Evolutionary conservation across 2,797 vertebrate genomes (phyloP).

Genomic region (Paramormyrops hopkinsi): DNA sequence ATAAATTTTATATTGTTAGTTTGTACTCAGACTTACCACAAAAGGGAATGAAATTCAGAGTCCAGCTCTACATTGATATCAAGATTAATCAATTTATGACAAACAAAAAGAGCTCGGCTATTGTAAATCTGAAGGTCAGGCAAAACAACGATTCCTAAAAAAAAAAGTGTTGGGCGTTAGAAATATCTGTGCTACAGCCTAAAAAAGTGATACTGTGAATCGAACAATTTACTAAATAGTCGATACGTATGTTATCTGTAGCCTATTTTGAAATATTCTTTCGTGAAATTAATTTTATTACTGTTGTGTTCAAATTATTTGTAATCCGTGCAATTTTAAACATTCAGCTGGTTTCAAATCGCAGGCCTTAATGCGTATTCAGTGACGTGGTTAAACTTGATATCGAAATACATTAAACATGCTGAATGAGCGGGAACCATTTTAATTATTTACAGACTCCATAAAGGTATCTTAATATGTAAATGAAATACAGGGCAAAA

Average conservation of each 20-base stretch:
- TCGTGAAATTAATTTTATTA: not conserved
- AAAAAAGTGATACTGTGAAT: not conserved
- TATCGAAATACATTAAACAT: not conserved
- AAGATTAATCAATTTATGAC: not conserved
- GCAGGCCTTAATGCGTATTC: not conserved
- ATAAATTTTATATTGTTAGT: not conserved
- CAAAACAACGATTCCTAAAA: not conserved
- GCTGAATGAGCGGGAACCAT: not conserved
- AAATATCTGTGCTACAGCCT: not conserved
- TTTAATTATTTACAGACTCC: not conserved
- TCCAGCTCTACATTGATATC: not conserved
- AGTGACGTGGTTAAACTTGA: not conserved
- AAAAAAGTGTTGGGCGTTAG: not conserved
- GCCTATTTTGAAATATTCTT: not conserved
- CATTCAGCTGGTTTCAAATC: not conserved
- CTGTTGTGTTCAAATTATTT: not conserved
- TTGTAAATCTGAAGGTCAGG: not conserved
- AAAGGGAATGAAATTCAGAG: not conserved
- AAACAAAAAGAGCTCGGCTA: not conserved
- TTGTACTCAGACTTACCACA: not conserved
- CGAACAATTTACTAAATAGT: not conserved
- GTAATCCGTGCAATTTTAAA: not conserved
- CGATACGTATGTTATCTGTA: not conserved
- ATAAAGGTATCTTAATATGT: not conserved
- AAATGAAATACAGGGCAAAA: not conserved